These are phyloP conservation scores for Phoxinus phoxinus DNA, from an alignment of 2,113 vertebrate species.

Conservation along the genomic window DNA sequence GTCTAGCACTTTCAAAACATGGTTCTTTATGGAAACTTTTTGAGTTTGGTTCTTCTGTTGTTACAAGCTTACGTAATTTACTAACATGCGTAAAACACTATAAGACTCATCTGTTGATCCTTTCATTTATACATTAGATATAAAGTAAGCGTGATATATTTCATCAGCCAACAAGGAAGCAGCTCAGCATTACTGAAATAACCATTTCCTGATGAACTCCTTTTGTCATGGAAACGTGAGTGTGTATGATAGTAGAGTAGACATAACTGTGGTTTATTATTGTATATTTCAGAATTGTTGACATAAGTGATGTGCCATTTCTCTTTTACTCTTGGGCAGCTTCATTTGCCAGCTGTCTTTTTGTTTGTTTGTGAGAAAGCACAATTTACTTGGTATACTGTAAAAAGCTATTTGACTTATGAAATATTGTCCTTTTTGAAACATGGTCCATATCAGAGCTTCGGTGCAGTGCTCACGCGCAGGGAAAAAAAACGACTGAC, in stretches of 20 bases:
- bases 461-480: not conserved
- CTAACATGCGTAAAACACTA: not conserved
- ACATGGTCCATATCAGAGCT: not conserved
- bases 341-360: not conserved
- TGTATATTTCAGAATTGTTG: not conserved
- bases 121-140: not conserved
- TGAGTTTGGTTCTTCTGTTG: too few relatives aligned
- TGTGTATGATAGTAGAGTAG: not conserved
- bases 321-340: not conserved
- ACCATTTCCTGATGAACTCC: not conserved
- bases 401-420: not conserved
- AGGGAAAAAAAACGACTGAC: not conserved
- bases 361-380: not conserved
- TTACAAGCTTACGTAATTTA: not conserved
- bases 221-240: not conserved
- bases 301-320: slow-evolving; percentile 2
- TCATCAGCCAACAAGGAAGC: not conserved
- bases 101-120: not conserved
- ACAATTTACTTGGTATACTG: not conserved
- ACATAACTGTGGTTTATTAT: not conserved
- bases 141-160: not conserved
- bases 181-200: not conserved
- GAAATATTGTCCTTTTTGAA: not conserved
- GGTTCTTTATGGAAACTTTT: not conserved
- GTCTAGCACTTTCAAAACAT: not conserved